phyloP scores from a whole-genome alignment of 2,797 vertebrate genomes.

The Prionace glauca region DNA sequence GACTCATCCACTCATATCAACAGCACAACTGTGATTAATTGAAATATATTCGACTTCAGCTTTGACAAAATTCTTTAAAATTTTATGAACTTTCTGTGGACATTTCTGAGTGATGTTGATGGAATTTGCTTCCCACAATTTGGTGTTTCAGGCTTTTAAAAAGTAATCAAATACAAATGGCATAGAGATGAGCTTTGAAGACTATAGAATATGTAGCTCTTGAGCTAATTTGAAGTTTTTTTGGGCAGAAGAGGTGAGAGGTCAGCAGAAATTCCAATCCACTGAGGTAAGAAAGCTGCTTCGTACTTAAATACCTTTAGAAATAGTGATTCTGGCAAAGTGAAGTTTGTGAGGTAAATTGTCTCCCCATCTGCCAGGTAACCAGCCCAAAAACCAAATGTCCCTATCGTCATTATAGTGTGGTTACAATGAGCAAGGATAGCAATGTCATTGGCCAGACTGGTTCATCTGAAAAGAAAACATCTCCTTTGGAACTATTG shows the following conservation, averaged over 20 bases:
- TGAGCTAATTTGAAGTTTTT: slow-evolving; percentile 43
- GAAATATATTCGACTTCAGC: no score
- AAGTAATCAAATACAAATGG: slow-evolving; percentile 41
- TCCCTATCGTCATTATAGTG: slow-evolving; percentile 53
- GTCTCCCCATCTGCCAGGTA: slow-evolving; percentile 46
- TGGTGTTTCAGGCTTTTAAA: slow-evolving; percentile 48
- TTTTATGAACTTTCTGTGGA: no score
- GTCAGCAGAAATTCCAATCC: slow-evolving; percentile 52
- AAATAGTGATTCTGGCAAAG: slow-evolving; percentile 48
- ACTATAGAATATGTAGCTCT: slow-evolving; percentile 41
- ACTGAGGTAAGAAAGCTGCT: slow-evolving; percentile 51
- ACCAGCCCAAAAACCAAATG: slow-evolving; percentile 52
- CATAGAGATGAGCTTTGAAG: slow-evolving; percentile 40
- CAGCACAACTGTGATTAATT: no score
- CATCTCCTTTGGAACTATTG: slow-evolving; percentile 42
- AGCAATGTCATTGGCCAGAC: slow-evolving; percentile 39
- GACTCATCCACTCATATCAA: neutral
- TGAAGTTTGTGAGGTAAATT: slow-evolving; percentile 51
- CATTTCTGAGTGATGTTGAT: no score
- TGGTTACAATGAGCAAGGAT: slow-evolving; percentile 52
- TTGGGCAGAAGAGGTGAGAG: slow-evolving; percentile 44
- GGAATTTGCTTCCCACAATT: slow-evolving; percentile 39
- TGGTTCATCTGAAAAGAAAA: slow-evolving; percentile 48
- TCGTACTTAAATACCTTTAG: slow-evolving; percentile 48
- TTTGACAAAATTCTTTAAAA: no score